These are phyloP conservation scores for Aplochiton taeniatus DNA, from an alignment of 2,797 vertebrate genomes.

Conservation along the genomic window DNA sequence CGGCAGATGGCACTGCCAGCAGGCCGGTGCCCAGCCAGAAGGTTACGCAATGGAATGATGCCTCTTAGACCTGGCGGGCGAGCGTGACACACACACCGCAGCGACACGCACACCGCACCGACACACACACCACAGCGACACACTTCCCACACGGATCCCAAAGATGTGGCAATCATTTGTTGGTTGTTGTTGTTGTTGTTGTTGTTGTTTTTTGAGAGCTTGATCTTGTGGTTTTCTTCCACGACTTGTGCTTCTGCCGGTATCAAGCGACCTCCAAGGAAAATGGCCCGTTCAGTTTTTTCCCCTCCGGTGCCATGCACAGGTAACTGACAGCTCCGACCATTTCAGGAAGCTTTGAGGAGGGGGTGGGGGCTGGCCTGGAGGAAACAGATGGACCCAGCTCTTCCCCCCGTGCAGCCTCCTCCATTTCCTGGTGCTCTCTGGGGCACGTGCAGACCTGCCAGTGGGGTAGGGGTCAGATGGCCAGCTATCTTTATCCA, in stretches of 20 bases:
- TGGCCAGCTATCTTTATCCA: slow-evolving; percentile 68
- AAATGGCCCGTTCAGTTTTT: neutral
- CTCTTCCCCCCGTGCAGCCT: neutral
- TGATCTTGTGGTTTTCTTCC: neutral
- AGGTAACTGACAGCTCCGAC: slow-evolving; percentile 58
- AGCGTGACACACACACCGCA: slow-evolving; percentile 56
- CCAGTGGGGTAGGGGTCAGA: slow-evolving; percentile 76
- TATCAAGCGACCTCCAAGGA: neutral
- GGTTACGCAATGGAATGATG: slow-evolving; percentile 80
- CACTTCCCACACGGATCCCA: slow-evolving; percentile 63
- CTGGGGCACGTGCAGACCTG: slow-evolving; percentile 60
- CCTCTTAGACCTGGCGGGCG: slow-evolving; percentile 63
- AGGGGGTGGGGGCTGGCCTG: slow-evolving; percentile 34
- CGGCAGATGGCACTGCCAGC: slow-evolving; percentile 79
- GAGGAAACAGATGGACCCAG: slow-evolving; percentile 12
- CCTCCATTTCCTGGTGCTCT: slow-evolving; percentile 40
- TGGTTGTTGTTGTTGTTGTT: too few relatives aligned
- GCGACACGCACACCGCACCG: too few relatives aligned
- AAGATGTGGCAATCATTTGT: slow-evolving; percentile 19
- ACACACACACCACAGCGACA: neutral
- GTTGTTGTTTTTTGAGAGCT: too few relatives aligned
- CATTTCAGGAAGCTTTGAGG: slow-evolving; percentile 50
- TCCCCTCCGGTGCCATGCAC: slow-evolving; percentile 25
- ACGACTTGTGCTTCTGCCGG: too few relatives aligned
- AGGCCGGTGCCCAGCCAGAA: slow-evolving; percentile 75